Evolutionary conservation across 2,113 vertebrate species (phyloP).

Genomic region (Corythornis cristatus): DNA sequence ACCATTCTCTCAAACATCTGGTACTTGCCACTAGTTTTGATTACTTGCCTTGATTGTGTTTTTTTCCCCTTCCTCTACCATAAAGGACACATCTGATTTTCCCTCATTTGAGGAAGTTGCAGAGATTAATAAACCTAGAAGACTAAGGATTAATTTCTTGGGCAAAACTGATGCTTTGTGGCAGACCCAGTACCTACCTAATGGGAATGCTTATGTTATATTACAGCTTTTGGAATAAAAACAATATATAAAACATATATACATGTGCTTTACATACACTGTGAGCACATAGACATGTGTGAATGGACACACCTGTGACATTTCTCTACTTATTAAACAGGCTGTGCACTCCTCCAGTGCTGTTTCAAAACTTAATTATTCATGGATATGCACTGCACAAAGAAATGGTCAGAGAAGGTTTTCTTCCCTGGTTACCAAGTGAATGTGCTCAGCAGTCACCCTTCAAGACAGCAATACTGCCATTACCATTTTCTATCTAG

Average conservation of each 20-base stretch:
- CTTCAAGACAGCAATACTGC: background rate
- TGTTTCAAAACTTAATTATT: background rate
- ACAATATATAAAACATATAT: background rate
- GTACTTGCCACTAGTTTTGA: background rate
- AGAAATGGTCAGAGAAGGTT: background rate
- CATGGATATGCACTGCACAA: background rate
- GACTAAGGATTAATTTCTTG: background rate
- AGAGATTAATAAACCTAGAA: background rate
- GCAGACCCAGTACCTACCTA: background rate
- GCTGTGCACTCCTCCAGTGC: background rate
- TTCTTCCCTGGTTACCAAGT: background rate
- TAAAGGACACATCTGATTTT: background rate
- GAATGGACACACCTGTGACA: background rate
- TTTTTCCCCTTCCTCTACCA: background rate
- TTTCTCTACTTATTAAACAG: background rate
- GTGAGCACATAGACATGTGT: accelerated
- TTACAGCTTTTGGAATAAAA: background rate
- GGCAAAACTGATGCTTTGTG: background rate
- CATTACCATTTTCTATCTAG: background rate
- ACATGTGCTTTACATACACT: background rate
- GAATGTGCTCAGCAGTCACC: background rate
- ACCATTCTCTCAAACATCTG: background rate
- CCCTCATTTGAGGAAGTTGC: background rate
- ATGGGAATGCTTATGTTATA: background rate
- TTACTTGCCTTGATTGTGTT: background rate